Base-by-base conservation (phyloP, 2,797 vertebrate genomes). In the Sebastiscus tertius region DNA sequence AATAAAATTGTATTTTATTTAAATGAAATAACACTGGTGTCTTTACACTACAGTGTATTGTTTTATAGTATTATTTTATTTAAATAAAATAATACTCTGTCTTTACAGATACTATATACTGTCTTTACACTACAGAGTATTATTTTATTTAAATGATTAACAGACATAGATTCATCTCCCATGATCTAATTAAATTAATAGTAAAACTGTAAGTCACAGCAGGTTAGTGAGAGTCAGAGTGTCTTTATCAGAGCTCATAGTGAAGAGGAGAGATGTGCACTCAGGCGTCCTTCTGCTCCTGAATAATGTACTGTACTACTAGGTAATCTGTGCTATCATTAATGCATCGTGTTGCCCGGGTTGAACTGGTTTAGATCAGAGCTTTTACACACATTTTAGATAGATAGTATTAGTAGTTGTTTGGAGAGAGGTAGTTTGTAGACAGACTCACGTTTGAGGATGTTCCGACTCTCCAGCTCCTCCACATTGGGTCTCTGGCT, bases 401-500 rank as follows among this genome's bases (percentile, higher is more conserved):
- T 4, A 33, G 16, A 24, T 20, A 4, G 59, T 20, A 39, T 22
- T 20, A 18, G 5, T 6, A 34, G 14, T 16, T 0, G 1, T 2
- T 3, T 60, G 13, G 39, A n/a, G 2, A 24, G 4, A 13, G 2
- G 5, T 1, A 61, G 69, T 75, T 75, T 52, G 7, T 1, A n/a
- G 14, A 33, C 16, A 3, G 74, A 98, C 98, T 99, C 87, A 99
- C 98, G 98, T 95, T 99, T 99, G 70, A 99, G 91, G 89, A 99
- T 99, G 89, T 99, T 99, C 66, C 98, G 96, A 91, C 98, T 96
- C 96, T 99, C 98, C 90, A 99, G 95, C 93, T 99, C 98, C 91
- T 99, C 98, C 87, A 99, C 98, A 34, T 98, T 98, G 2, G 98
- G 98, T 95, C 98, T 97, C 93, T 99, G 98, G 96, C 98, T 99